These are phyloP conservation scores for Rhyacophila evoluta DNA, from an alignment of 2,888 invertebrate species.

Conservation along the genomic window DNA sequence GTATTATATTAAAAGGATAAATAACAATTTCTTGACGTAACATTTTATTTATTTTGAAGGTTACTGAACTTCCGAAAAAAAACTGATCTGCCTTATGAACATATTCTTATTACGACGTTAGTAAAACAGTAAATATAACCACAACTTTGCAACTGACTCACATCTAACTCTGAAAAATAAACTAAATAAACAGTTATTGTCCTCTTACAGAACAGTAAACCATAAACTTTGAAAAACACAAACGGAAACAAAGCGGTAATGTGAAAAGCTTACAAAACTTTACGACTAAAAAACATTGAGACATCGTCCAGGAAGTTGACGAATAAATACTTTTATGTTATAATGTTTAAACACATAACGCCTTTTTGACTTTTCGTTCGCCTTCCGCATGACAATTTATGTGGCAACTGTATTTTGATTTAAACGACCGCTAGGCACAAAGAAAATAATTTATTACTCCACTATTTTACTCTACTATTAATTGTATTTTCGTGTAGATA, in stretches of 20 bases:
- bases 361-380: neutral
- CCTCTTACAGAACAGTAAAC: constrained; percentile 18
- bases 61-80: no score
- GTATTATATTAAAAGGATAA: no score
- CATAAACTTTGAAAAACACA: constrained; percentile 6
- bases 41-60: no score
- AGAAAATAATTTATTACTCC: no score
- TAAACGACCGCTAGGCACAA: neutral
- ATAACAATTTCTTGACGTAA: no score
- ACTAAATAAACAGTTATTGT: constrained; percentile 21
- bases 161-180: neutral
- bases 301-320: neutral
- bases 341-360: constrained; percentile 21
- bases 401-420: neutral
- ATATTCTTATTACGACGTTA: neutral
- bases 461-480: neutral
- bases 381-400: neutral
- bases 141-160: neutral
- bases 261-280: constrained; percentile 16
- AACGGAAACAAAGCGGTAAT: constrained; percentile 22
- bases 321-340: neutral
- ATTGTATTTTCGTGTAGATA: neutral
- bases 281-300: constrained; percentile 1
- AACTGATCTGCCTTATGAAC: neutral
- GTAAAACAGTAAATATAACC: neutral